Conservation (phyloP, 2,888 invertebrate genomes). For the Tetanocera ferruginea region DNA sequence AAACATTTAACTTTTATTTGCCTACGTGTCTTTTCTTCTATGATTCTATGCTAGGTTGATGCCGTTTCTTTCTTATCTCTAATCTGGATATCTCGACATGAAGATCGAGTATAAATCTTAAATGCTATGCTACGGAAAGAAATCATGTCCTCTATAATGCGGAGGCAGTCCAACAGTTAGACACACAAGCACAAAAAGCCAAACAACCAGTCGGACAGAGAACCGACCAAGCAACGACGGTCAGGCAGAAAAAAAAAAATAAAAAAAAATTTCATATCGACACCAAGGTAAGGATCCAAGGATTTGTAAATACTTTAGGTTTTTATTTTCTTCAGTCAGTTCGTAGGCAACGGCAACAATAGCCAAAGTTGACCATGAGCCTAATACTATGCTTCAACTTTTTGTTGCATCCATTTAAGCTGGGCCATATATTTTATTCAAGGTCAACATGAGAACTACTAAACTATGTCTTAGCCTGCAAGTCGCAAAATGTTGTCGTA, state of each 20-base stretch:
- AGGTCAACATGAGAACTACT: neutral
- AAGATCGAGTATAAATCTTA: constrained; percentile 21
- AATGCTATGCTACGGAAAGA: constrained; percentile 20
- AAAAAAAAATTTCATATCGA: neutral
- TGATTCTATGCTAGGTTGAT: neutral
- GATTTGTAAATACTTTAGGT: neutral
- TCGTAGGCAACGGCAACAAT: neutral
- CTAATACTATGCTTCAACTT: neutral
- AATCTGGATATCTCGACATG: constrained; percentile 26
- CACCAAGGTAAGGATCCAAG: neutral
- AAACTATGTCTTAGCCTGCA: neutral
- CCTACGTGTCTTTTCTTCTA: constrained; percentile 28
- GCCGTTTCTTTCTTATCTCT: neutral
- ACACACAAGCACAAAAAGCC: neutral
- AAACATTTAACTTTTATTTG: constrained; percentile 34
- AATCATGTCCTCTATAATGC: constrained; percentile 10
- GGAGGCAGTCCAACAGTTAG: neutral
- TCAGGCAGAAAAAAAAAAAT: neutral
- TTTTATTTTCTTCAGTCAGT: neutral
- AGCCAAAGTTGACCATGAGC: constrained; percentile 1
- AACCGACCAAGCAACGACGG: too few relatives aligned
- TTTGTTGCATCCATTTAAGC: neutral
- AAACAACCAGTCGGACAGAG: neutral
- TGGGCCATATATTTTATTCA: constrained; percentile 10
- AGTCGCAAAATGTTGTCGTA: neutral